A percentile compares a stretch with the other conserved stretches of the same genome.
These are phyloP conservation scores for Myathropa florea DNA, from an alignment of 2,888 invertebrate genomes.

Conservation along the genomic window DNA sequence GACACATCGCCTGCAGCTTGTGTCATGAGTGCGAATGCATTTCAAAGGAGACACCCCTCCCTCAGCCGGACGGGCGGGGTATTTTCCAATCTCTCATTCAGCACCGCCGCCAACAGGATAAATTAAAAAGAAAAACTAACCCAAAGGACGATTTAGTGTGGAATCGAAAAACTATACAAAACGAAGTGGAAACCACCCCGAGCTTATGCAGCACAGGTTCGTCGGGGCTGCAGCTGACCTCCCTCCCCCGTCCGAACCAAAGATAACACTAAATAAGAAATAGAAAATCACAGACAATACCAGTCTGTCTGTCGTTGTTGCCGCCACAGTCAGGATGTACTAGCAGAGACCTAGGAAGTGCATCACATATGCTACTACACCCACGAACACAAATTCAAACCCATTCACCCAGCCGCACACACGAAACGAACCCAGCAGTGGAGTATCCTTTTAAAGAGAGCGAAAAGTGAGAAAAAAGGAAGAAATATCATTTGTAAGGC, in stretches of 20 bases:
- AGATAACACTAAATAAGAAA: slow-evolving; percentile 71
- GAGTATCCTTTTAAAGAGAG: slow-evolving; percentile 15
- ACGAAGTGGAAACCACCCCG: slow-evolving; percentile 15
- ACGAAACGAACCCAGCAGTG: background rate
- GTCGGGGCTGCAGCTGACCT: slow-evolving; percentile 1
- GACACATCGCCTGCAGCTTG: slow-evolving; percentile 64
- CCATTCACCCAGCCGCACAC: background rate
- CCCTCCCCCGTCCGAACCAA: slow-evolving; percentile 33
- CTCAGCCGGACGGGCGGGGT: slow-evolving; percentile 21
- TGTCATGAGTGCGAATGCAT: slow-evolving; percentile 61
- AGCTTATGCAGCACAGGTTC: background rate
- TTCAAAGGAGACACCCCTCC: slow-evolving; percentile 23
- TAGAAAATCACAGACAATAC: slow-evolving; percentile 67
- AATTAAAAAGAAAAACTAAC: slow-evolving; percentile 49
- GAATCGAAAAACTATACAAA: slow-evolving; percentile 38
- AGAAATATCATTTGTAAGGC: slow-evolving; percentile 58
- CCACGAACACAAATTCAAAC: slow-evolving; percentile 23
- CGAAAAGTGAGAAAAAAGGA: slow-evolving; percentile 3
- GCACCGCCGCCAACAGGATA: slow-evolving; percentile 51
- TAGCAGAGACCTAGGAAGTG: slow-evolving; percentile 39
- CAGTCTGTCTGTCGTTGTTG: slow-evolving; percentile 45
- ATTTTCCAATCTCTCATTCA: slow-evolving; percentile 59
- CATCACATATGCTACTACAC: slow-evolving; percentile 62
- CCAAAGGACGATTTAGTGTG: slow-evolving; percentile 44
- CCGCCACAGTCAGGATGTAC: slow-evolving; percentile 43